Evolutionary conservation across 2,113 vertebrate species (phyloP).

Genomic region (Puma concolor): DNA sequence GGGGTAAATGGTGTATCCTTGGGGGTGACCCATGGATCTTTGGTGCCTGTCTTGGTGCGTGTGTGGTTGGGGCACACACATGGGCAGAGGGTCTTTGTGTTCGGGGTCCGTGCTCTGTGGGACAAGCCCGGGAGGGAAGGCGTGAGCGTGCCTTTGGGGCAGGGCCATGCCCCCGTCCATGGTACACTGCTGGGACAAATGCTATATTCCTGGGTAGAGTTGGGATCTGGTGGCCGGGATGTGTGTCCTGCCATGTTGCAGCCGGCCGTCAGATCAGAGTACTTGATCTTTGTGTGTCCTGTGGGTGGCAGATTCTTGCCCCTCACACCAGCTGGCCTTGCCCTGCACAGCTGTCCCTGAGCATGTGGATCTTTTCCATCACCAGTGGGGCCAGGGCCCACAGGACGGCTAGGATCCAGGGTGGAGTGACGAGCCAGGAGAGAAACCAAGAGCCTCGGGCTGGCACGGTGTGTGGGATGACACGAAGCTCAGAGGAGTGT

Average conservation of each 20-base stretch:
- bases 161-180: background rate
- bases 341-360: background rate
- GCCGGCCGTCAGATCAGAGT: background rate
- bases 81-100: background rate
- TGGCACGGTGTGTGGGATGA: background rate
- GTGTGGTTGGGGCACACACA: fast-evolving
- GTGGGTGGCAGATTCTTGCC: too few species aligned
- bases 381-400: background rate
- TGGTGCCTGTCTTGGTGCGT: background rate
- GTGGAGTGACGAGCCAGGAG: fast-evolving
- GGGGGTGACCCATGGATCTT: background rate
- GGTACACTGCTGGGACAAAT: background rate
- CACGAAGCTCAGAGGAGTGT: fast-evolving
- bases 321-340: fast-evolving
- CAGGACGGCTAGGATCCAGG: fast-evolving
- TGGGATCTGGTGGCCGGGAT: background rate
- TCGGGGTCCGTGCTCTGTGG: background rate
- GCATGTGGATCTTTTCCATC: background rate
- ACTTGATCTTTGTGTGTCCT: background rate
- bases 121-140: background rate
- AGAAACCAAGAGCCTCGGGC: background rate
- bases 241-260: fast-evolving
- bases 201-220: background rate
- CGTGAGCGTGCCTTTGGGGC: background rate
- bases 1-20: fast-evolving